Evolutionary conservation across 2,797 vertebrate genomes (phyloP), one percentile per base, ranked within the genome.

Genomic region (Microcaecilia unicolor): DNA sequence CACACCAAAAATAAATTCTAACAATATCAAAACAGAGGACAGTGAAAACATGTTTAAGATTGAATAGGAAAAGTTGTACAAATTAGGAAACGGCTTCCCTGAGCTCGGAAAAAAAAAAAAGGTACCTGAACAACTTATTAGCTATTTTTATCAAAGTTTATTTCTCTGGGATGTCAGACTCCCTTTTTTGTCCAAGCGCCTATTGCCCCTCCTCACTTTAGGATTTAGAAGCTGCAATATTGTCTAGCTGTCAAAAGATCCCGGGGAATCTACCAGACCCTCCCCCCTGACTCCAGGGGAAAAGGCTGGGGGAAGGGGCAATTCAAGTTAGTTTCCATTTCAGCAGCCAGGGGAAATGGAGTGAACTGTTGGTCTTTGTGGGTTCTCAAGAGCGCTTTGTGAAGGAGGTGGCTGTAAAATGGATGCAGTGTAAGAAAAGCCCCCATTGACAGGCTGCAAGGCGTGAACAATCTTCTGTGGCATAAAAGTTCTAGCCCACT

Each of bases 351-450:
- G 48, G 53, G 59, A 8, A 32, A 37, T 27, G 18, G 23, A 34
- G 25, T 43, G 40, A 56, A 43, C 65, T 56, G 71, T 37, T 43
- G 64, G 55, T 64, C 62, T 72, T 74, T 72, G 58, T 58, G 67
- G 31, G 68, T 72, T 77, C 69, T 86, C 73, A 64, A 85, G 80
- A 86, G 78, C 41, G 58, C 55, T 45, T 50, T 83, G 76, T 36
- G 79, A 79, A 74, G 61, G 61, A 55, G 37, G 57, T 61, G 51
- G 76, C 78, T 74, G 78, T 84, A 81, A 83, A 83, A 82, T 78
- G 82, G 71, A 82, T 82, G 78, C 77, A 77, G 64, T 76, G 67
- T 62, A 70, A 73, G 66, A 59, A 67, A 74, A 48, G 46, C 53
- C 55, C 62, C 76, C 25, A 77, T 81, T 77, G 70, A 71, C 41